A percentile compares a stretch with the other conserved stretches of the same genome.
These are phyloP conservation scores for Etheostoma nigrum DNA, from an alignment of 2,797 vertebrate species.

Conservation along the genomic window DNA sequence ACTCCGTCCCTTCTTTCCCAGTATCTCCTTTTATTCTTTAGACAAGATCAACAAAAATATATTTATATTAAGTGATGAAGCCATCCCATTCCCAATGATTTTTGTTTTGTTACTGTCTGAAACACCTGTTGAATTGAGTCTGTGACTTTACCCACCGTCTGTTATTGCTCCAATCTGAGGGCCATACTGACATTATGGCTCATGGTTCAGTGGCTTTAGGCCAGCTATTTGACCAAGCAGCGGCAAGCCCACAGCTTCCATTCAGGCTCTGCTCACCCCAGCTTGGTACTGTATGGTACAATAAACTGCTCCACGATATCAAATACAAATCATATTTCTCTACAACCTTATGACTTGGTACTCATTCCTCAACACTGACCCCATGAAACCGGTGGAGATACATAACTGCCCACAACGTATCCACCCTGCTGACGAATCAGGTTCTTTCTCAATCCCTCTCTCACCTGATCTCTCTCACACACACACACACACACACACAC, in stretches of 20 bases:
- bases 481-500: not conserved
- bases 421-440: constrained; percentile 22
- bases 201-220: constrained; percentile 34
- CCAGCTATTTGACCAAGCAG: constrained; percentile 27
- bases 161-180: constrained; percentile 19
- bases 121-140: constrained; percentile 16
- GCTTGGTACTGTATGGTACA: constrained; percentile 23
- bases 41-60: constrained; percentile 23
- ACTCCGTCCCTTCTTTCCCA: constrained; percentile 1
- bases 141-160: not conserved
- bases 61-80: not conserved
- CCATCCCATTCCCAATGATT: not conserved
- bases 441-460: not conserved
- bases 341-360: not conserved
- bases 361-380: constrained; percentile 31
- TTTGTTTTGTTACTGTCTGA: constrained; percentile 1
- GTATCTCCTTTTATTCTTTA: constrained; percentile 36
- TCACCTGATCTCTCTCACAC: constrained; percentile 9
- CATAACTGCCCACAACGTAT: constrained; percentile 23
- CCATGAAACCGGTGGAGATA: constrained; percentile 14
- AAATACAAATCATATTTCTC: constrained; percentile 22
- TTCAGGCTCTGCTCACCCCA: constrained; percentile 27
- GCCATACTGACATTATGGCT: constrained; percentile 11
- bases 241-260: constrained; percentile 13
- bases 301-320: constrained; percentile 11